Conservation (phyloP, 1,140 invertebrate genomes). For the Rhopalosiphum maidis region DNA sequence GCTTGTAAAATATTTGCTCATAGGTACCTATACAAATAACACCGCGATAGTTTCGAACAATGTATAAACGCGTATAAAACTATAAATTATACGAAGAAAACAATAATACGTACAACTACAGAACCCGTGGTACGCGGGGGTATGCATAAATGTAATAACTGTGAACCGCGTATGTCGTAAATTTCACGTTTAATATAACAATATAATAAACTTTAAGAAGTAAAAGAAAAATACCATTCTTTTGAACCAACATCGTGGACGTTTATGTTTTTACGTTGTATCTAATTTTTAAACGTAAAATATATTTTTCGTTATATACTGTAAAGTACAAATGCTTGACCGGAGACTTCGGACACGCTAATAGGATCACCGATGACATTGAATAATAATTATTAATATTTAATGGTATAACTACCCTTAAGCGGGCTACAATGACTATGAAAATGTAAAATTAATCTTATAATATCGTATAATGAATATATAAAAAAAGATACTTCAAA, state of each 20-base stretch:
- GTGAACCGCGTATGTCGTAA: constrained; percentile 2
- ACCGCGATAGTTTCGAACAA: not conserved
- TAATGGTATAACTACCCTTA: not conserved
- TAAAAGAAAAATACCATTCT: not conserved
- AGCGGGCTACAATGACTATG: not conserved
- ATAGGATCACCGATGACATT: not conserved
- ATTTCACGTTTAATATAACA: not conserved
- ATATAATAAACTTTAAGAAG: not conserved
- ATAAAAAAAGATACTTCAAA: not conserved
- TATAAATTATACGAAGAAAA: constrained; percentile 21
- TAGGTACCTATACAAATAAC: constrained; percentile 15
- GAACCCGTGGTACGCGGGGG: not conserved
- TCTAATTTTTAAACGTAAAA: not conserved
- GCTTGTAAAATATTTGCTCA: constrained; percentile 12
- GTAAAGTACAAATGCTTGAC: not conserved
- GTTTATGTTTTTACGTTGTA: not conserved
- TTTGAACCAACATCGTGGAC: not conserved
- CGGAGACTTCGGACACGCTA: not conserved
- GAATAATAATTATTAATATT: not conserved
- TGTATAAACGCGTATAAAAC: not conserved
- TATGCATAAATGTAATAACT: constrained; percentile 15
- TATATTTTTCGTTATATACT: not conserved
- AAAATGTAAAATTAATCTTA: not conserved
- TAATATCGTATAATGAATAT: not conserved
- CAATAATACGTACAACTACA: constrained; percentile 4